A percentile compares a stretch with the other conserved stretches of the same genome.
Conservation (phyloP, 1,140 invertebrate genomes). For the Amyelois transitella region DNA sequence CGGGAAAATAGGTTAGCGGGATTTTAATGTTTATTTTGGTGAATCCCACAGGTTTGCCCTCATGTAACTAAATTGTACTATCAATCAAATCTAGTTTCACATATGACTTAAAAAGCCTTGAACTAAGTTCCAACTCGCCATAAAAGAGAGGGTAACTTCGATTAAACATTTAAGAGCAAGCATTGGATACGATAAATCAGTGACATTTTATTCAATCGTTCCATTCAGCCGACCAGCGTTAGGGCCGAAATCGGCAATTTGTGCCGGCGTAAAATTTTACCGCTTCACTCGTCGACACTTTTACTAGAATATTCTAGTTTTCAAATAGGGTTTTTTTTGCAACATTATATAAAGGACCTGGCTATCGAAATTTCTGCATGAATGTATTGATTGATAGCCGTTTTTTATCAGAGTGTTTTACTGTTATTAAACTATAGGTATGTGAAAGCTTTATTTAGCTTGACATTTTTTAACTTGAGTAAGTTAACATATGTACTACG, state of each 20-base stretch:
- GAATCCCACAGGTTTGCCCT: too few relatives aligned
- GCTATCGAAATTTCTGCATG: too few relatives aligned
- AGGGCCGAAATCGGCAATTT: constrained; percentile 21
- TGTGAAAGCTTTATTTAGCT: too few relatives aligned
- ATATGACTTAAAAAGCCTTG: background rate
- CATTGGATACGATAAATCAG: background rate
- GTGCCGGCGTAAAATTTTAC: constrained; percentile 25
- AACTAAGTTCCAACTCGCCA: background rate
- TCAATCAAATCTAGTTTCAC: too few relatives aligned
- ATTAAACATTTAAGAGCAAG: background rate
- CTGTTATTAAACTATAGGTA: too few relatives aligned
- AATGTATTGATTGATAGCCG: too few relatives aligned
- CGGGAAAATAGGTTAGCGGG: too few relatives aligned
- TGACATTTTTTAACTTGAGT: too few relatives aligned
- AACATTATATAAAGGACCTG: background rate
- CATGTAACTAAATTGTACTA: too few relatives aligned
- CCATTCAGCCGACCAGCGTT: constrained; percentile 14
- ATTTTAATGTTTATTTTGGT: too few relatives aligned
- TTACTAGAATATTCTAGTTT: constrained; percentile 17
- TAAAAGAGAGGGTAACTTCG: background rate
- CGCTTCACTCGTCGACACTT: constrained; percentile 21
- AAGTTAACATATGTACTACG: too few relatives aligned
- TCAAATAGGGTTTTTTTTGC: background rate
- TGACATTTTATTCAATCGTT: constrained; percentile 17
- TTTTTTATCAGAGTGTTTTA: too few relatives aligned